These are phyloP conservation scores for Seriola dumerili DNA, from an alignment of 2,113 vertebrate genomes.

Conservation along the genomic window DNA sequence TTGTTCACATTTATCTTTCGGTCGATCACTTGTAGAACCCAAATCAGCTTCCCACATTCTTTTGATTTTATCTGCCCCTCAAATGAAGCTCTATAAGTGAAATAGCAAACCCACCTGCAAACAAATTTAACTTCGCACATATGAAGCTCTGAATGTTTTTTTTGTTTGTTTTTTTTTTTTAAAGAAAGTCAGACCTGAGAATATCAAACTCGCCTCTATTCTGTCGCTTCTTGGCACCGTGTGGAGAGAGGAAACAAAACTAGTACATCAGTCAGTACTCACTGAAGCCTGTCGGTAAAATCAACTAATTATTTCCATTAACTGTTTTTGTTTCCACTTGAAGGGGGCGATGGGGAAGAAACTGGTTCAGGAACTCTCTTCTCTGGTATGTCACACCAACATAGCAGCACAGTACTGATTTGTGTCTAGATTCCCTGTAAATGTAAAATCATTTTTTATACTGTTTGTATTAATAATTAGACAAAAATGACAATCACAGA, in stretches of 20 bases:
- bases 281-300: not conserved
- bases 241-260: not conserved
- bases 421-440: not conserved
- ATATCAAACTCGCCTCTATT: not conserved
- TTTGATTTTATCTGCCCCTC: not conserved
- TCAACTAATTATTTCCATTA: not conserved
- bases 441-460: not conserved
- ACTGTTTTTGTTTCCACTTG: not conserved
- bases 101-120: not conserved
- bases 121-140: not conserved
- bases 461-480: not conserved
- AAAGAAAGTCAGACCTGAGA: too few relatives aligned
- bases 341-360: not conserved
- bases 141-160: not conserved
- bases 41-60: not conserved
- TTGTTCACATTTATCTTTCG: not conserved
- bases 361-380: not conserved
- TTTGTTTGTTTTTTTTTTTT: too few relatives aligned
- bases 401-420: not conserved
- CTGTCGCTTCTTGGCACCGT: not conserved
- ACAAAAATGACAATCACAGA: not conserved
- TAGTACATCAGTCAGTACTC: not conserved
- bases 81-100: not conserved
- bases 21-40: too few relatives aligned
- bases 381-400: slow-evolving; percentile 3